Conservation (phyloP, 2,113 vertebrate species). For the Astur gentilis region DNA sequence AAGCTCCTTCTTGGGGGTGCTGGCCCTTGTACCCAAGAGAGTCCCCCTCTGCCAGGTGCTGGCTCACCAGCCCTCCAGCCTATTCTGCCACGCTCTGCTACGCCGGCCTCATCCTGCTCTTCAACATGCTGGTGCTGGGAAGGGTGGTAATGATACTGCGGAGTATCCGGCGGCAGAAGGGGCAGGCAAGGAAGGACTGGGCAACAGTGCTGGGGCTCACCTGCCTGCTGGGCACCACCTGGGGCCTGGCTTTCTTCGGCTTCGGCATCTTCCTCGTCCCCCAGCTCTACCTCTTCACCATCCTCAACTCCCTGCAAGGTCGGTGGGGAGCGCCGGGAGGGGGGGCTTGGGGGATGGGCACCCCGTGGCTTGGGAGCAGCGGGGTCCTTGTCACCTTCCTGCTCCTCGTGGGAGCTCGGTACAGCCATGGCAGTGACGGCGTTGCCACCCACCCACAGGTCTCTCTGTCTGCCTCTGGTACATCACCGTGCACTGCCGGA, state of each 20-base stretch:
- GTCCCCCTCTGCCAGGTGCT: neutral
- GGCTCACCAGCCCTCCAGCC: neutral
- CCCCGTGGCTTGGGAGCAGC: neutral
- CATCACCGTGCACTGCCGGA: neutral
- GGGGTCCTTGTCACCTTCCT: neutral
- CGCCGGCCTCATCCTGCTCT: neutral
- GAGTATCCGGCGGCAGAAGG: neutral
- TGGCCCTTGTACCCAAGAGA: neutral
- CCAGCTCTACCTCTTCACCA: neutral
- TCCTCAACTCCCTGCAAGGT: neutral
- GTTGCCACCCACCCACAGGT: neutral
- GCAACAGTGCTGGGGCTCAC: neutral
- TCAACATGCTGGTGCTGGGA: neutral
- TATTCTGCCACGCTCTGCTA: neutral
- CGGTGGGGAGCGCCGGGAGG: fast-evolving
- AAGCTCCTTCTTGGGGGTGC: neutral
- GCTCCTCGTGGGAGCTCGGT: neutral
- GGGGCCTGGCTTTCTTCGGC: neutral
- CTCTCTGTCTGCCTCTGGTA: neutral
- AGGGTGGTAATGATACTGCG: neutral
- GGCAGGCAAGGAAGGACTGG: neutral
- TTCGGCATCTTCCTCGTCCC: neutral
- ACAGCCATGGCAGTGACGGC: fast-evolving
- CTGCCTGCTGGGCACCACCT: neutral
- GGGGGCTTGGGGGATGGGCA: fast-evolving